phyloP scores from a whole-genome alignment of 2,888 invertebrate species.

The Disparrhopalites patrizii region DNA sequence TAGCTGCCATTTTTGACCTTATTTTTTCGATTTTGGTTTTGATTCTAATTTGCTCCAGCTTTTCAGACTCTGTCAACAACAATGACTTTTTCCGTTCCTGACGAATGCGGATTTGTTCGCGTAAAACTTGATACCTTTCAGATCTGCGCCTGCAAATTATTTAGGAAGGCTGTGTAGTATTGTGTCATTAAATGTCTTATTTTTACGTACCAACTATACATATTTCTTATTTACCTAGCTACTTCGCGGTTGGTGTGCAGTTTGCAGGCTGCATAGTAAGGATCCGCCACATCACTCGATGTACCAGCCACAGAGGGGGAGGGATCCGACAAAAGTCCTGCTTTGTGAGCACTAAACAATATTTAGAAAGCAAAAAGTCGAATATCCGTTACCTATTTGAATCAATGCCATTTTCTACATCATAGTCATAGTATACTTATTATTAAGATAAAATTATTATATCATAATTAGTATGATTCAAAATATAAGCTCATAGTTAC shows the following conservation, averaged over 20 bases:
- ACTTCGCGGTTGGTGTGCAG: slow-evolving; percentile 88
- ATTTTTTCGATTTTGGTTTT: slow-evolving; percentile 78
- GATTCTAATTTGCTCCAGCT: slow-evolving; percentile 56
- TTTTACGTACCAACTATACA: neutral
- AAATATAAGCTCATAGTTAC: too few species aligned
- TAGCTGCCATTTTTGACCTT: slow-evolving; percentile 60
- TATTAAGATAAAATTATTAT: neutral
- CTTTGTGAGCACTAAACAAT: slow-evolving; percentile 74
- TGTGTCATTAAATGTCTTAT: neutral
- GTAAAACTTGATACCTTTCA: slow-evolving; percentile 35
- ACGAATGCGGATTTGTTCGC: slow-evolving; percentile 44
- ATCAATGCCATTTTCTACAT: too few species aligned
- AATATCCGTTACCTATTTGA: too few species aligned
- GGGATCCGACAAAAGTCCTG: slow-evolving; percentile 79
- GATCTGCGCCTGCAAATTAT: slow-evolving; percentile 33
- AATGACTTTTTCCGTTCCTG: slow-evolving; percentile 32
- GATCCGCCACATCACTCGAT: slow-evolving; percentile 76
- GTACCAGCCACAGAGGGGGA: slow-evolving; percentile 62
- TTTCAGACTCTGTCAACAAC: slow-evolving; percentile 34
- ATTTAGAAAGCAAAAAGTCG: neutral
- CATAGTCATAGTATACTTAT: too few species aligned
- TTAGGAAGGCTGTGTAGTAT: neutral
- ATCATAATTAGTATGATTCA: too few species aligned
- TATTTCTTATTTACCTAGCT: slow-evolving; percentile 55
- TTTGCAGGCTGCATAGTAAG: slow-evolving; percentile 95